Conservation (phyloP, 1,140 invertebrate genomes). For the Saccostrea cuccullata region DNA sequence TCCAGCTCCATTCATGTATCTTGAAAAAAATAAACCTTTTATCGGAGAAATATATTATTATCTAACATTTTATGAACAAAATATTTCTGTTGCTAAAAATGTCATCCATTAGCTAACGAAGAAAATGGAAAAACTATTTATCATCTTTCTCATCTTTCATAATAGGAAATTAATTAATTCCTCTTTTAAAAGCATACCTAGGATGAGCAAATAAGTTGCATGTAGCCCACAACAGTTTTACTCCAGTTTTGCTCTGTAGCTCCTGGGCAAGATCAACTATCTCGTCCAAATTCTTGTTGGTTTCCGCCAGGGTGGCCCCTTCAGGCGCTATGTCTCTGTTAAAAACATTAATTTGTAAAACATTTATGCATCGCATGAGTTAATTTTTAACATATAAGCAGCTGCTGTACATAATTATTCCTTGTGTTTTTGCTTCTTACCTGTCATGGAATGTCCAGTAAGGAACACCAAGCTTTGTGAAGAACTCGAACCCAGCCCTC, state of each 20-base stretch:
- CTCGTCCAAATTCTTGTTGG: slow-evolving; percentile 81
- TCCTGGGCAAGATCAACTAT: slow-evolving; percentile 82
- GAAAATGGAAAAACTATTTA: no score
- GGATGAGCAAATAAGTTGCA: slow-evolving; percentile 82
- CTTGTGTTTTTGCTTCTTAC: slow-evolving; percentile 34
- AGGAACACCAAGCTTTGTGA: slow-evolving; percentile 82
- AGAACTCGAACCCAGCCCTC: slow-evolving; percentile 84
- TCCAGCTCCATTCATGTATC: slow-evolving; percentile 82
- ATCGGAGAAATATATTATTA: no score
- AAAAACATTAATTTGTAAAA: neutral
- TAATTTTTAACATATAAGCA: no score
- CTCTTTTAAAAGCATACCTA: no score
- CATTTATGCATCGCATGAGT: no score
- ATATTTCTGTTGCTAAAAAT: no score
- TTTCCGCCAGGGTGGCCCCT: slow-evolving; percentile 79
- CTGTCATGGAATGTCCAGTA: slow-evolving; percentile 84
- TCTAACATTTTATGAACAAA: no score
- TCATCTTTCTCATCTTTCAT: no score
- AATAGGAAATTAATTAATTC: no score
- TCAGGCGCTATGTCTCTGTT: slow-evolving; percentile 77
- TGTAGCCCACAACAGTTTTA: slow-evolving; percentile 84
- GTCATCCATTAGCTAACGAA: no score
- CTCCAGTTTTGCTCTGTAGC: slow-evolving; percentile 81
- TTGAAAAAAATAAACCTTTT: slow-evolving; percentile 60
- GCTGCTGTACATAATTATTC: no score